A percentile compares a stretch with the other conserved stretches of the same genome.
These are phyloP conservation scores for Parazoanthus atlanticus DNA, from an alignment of 92 coral and sea anemone genomes.

Conservation along the genomic window DNA sequence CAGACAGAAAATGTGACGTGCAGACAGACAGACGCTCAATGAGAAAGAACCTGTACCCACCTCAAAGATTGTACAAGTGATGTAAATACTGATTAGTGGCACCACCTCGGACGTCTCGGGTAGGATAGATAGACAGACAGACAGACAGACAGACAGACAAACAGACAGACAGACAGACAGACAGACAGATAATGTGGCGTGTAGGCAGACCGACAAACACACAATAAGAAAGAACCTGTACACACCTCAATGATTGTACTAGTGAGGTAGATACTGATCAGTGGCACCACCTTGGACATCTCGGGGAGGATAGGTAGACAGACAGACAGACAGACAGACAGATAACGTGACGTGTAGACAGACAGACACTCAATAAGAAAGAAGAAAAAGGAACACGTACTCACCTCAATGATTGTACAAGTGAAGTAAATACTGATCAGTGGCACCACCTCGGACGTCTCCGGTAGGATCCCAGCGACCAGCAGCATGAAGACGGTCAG, in stretches of 20 bases:
- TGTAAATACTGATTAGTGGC: slow-evolving; percentile 81
- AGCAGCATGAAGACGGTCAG: slow-evolving; percentile 88
- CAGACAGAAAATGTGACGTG: too few species aligned
- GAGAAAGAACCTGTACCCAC: slow-evolving; percentile 37
- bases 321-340: not conserved
- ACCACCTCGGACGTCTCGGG: slow-evolving; percentile 94
- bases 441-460: slow-evolving; percentile 92
- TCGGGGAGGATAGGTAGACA: slow-evolving; percentile 61
- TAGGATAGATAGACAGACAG: too few species aligned
- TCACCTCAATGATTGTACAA: slow-evolving; percentile 81
- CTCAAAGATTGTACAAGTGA: slow-evolving; percentile 80
- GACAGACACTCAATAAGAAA: not conserved
- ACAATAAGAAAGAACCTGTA: not conserved
- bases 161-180: not conserved
- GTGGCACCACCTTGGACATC: slow-evolving; percentile 86
- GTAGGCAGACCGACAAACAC: not conserved
- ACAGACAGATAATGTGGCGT: not conserved
- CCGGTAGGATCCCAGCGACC: slow-evolving; percentile 90
- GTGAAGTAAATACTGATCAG: slow-evolving; percentile 83
- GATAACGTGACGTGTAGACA: too few species aligned
- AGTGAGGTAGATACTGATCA: slow-evolving; percentile 78
- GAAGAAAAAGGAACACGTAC: not conserved
- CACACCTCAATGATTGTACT: slow-evolving; percentile 81
- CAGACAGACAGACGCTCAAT: not conserved
- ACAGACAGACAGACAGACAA: not conserved